Evolutionary conservation across 2,113 vertebrate genomes (phyloP).

Genomic region (Opisthocomus hoazin): DNA sequence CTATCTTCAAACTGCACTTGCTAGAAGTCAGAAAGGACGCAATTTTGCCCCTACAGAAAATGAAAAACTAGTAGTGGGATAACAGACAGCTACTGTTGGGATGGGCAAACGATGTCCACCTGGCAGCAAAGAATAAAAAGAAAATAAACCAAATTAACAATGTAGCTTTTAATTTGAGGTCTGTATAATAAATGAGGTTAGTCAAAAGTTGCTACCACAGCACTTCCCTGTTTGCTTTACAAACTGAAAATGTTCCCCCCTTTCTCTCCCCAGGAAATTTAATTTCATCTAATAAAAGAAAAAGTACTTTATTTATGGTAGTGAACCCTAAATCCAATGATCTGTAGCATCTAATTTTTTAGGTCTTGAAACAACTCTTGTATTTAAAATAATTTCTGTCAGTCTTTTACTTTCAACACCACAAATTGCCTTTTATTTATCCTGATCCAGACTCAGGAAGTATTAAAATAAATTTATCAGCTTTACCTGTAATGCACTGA

Average conservation of each 20-base stretch:
- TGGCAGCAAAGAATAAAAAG: neutral
- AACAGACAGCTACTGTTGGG: neutral
- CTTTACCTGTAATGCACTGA: slow-evolving; percentile 98
- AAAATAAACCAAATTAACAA: neutral
- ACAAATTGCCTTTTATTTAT: neutral
- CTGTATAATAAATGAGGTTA: neutral
- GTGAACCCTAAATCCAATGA: neutral
- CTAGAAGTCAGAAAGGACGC: neutral
- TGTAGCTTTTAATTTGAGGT: neutral
- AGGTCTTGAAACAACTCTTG: neutral
- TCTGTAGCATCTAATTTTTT: neutral
- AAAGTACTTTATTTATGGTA: neutral
- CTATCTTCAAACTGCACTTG: neutral
- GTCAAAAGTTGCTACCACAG: neutral
- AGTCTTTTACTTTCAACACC: neutral
- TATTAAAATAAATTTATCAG: neutral
- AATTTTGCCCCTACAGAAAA: neutral
- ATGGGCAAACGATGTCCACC: neutral
- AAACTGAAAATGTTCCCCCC: neutral
- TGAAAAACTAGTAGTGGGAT: neutral
- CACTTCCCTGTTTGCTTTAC: neutral
- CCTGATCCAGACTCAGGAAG: neutral
- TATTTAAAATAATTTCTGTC: neutral
- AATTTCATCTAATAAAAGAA: neutral
- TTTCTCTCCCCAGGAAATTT: neutral